Evolutionary conservation across 2,888 invertebrate genomes (phyloP).

Genomic region (Aromia moschata): DNA sequence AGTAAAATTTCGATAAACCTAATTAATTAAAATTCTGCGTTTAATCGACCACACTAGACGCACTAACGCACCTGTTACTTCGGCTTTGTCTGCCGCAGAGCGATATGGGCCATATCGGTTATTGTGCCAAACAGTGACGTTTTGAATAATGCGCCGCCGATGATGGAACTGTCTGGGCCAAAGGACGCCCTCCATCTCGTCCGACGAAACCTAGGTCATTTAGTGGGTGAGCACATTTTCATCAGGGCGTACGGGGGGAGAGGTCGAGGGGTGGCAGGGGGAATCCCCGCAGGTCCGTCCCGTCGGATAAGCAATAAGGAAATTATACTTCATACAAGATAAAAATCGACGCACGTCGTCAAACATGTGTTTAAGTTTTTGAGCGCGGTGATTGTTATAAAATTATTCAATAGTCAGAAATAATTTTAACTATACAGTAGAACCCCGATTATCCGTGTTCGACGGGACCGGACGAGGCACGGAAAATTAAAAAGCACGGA

Average conservation of each 20-base stretch:
- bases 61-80: slow-evolving; percentile 36
- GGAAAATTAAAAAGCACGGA: too few species aligned
- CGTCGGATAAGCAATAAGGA: not conserved
- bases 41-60: slow-evolving; percentile 7
- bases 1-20: too few species aligned
- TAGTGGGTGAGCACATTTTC: slow-evolving; percentile 30
- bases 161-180: slow-evolving; percentile 36
- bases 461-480: too few species aligned
- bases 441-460: too few species aligned
- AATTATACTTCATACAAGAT: too few species aligned
- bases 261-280: not conserved
- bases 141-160: slow-evolving; percentile 36
- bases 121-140: slow-evolving; percentile 38
- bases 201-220: slow-evolving; percentile 21
- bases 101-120: slow-evolving; percentile 36
- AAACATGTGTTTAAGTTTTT: too few species aligned
- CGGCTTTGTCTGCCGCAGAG: slow-evolving; percentile 26
- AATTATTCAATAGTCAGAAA: too few species aligned
- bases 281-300: not conserved
- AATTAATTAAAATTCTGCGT: too few species aligned
- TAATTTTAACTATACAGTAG: too few species aligned
- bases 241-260: slow-evolving; percentile 27
- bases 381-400: too few species aligned
- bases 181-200: slow-evolving; percentile 32
- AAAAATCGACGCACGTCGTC: too few species aligned